These are phyloP conservation scores for Smutsia gigantea DNA, from an alignment of 2,797 vertebrate species.

Conservation along the genomic window DNA sequence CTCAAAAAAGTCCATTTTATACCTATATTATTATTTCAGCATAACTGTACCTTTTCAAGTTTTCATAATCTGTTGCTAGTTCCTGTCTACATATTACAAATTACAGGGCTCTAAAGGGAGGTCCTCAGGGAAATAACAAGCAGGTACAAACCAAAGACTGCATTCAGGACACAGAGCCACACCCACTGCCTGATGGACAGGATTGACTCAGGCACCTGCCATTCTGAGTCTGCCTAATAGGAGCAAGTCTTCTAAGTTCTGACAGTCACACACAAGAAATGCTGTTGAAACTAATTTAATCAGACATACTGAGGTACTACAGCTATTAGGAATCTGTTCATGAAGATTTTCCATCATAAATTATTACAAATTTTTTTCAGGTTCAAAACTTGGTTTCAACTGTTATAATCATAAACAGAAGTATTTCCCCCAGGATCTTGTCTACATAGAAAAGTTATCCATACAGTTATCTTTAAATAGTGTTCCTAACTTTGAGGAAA, in stretches of 20 bases:
- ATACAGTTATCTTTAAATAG: neutral
- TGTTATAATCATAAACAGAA: neutral
- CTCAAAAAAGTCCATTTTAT: neutral
- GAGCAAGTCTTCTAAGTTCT: neutral
- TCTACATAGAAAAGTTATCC: neutral
- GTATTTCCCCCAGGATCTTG: neutral
- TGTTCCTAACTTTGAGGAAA: neutral
- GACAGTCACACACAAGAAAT: neutral
- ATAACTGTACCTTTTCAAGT: neutral
- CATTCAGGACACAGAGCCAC: neutral
- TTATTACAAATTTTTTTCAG: neutral
- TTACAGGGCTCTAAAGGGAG: neutral
- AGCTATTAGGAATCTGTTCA: neutral
- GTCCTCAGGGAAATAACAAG: neutral
- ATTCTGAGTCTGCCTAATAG: no score
- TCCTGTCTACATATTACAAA: neutral
- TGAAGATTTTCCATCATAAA: neutral
- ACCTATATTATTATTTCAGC: neutral
- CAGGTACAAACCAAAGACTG: fast-evolving
- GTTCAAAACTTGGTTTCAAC: constrained; percentile 17
- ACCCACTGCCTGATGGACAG: fast-evolving
- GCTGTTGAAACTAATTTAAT: neutral
- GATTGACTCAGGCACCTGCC: neutral
- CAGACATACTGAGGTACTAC: neutral
- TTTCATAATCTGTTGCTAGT: neutral